These are phyloP conservation scores for Catharus ustulatus DNA, from an alignment of 2,797 vertebrate species.

Conservation along the genomic window DNA sequence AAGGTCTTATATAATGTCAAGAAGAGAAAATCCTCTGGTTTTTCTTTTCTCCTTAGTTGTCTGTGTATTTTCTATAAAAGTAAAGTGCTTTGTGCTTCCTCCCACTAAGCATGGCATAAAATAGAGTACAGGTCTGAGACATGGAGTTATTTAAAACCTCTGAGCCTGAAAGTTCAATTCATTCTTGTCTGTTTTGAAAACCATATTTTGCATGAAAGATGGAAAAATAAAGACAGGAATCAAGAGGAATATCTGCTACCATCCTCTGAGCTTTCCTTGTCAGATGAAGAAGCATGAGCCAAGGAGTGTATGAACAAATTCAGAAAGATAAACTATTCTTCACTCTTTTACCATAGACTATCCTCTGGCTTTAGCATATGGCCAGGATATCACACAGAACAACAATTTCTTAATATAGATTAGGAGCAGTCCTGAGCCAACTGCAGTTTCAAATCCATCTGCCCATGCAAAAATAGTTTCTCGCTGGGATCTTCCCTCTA, in stretches of 20 bases:
- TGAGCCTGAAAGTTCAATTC: not conserved
- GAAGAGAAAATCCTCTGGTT: not conserved
- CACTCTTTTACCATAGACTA: conserved; percentile 25
- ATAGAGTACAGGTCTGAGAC: not conserved
- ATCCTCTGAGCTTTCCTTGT: not conserved
- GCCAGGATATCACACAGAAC: conserved; percentile 62
- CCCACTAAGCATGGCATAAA: not conserved
- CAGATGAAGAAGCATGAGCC: not conserved
- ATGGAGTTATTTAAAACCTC: not conserved
- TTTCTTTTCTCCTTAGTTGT: not conserved
- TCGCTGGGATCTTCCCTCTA: conserved; percentile 59
- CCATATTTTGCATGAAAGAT: not conserved
- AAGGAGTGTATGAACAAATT: not conserved
- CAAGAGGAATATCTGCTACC: not conserved
- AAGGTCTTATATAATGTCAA: not conserved
- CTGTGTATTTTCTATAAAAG: not conserved
- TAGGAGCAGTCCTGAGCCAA: conserved; percentile 55
- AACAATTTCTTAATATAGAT: conserved; percentile 63
- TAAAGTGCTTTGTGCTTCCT: not conserved
- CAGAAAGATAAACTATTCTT: conserved; percentile 27
- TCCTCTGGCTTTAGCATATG: conserved; percentile 70
- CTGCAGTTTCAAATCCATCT: conserved; percentile 62
- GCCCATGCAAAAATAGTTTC: conserved; percentile 50
- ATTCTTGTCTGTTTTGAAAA: not conserved
- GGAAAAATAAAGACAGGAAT: not conserved